phyloP scores from a whole-genome alignment of 30 jellyfish, hydroid and myxozoan genomes.

The Turritopsis dohrnii region DNA sequence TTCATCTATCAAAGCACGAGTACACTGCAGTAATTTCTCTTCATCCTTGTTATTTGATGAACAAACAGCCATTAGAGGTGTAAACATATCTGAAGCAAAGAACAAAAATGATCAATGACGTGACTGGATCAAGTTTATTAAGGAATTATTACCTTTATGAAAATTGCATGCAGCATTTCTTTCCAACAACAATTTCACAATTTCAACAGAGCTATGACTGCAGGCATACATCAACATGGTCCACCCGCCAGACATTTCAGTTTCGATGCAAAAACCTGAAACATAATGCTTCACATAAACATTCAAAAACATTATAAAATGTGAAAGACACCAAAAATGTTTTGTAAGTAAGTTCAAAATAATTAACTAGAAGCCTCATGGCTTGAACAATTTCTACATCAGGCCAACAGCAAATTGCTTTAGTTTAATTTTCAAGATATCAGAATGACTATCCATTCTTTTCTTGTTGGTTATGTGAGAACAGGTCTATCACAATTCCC shows the following conservation, averaged over 20 bases:
- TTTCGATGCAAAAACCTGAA: conserved; percentile 54
- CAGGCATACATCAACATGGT: conserved; percentile 77
- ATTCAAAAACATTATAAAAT: no score
- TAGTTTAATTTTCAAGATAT: no score
- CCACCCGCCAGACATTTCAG: conserved; percentile 62
- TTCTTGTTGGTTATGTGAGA: no score
- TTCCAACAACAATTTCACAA: conserved; percentile 35
- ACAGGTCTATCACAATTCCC: no score
- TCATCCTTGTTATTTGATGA: conserved; percentile 33
- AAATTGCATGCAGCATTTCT: conserved; percentile 44
- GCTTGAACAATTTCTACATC: no score
- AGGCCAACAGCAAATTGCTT: no score
- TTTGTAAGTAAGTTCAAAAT: no score
- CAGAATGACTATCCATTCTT: no score
- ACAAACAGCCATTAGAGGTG: conserved; percentile 85
- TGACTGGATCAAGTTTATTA: neutral
- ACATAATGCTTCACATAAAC: no score
- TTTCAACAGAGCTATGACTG: conserved; percentile 29
- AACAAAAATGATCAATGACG: no score
- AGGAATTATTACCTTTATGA: conserved; percentile 5
- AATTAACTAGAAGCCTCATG: no score
- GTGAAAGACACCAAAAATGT: no score
- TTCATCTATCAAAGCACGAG: conserved; percentile 38
- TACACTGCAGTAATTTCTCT: conserved; percentile 43
- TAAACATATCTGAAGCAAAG: conserved; percentile 47